Conservation (phyloP, 2,888 invertebrate species). For the Mylabris sibirica region DNA sequence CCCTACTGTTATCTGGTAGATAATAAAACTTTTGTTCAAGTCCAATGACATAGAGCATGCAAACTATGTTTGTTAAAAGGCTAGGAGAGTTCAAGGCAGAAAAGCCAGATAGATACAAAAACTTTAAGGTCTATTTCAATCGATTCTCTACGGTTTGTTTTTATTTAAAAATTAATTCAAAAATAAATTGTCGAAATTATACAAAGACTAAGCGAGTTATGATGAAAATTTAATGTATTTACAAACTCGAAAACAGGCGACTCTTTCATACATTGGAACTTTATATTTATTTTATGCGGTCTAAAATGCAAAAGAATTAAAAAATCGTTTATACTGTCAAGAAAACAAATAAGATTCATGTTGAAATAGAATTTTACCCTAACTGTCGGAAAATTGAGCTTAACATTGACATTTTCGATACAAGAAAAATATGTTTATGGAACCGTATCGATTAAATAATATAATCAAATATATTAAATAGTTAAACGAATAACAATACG, state of each 20-base stretch:
- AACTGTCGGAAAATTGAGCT: no score
- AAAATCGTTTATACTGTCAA: background rate
- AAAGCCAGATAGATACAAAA: background rate
- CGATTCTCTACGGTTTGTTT: background rate
- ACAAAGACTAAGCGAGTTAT: background rate
- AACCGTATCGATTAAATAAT: background rate
- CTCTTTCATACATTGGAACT: no score
- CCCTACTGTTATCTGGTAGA: slow-evolving; percentile 22
- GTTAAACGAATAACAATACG: background rate
- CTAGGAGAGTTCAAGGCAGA: background rate
- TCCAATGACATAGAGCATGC: slow-evolving; percentile 14
- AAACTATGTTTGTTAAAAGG: slow-evolving; percentile 12
- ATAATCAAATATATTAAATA: background rate
- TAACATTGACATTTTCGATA: no score
- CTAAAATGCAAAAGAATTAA: background rate
- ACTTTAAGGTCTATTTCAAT: background rate
- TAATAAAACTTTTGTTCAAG: slow-evolving; percentile 19
- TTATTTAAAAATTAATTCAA: background rate
- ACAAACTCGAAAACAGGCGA: background rate
- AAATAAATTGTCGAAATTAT: background rate
- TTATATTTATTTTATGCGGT: no score
- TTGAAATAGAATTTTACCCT: no score
- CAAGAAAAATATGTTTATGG: no score
- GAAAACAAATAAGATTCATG: no score
- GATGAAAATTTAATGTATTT: background rate